Conservation (phyloP, 2,113 vertebrate genomes). For the Sigmodon hispidus region DNA sequence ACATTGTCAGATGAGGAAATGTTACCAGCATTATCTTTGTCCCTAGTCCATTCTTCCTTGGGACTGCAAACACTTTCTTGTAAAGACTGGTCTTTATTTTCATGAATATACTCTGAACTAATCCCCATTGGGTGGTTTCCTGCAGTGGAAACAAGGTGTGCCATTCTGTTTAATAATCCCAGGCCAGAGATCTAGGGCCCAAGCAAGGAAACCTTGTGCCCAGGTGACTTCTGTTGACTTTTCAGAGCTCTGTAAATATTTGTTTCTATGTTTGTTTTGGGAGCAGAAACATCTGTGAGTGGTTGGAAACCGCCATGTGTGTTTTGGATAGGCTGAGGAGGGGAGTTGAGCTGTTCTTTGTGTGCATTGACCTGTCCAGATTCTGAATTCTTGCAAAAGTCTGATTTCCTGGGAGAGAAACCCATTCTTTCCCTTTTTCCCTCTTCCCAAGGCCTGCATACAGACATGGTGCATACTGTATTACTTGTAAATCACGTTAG, state of each 20-base stretch:
- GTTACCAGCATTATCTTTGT: neutral
- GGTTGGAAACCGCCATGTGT: constrained; percentile 69
- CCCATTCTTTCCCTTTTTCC: neutral
- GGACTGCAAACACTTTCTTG: neutral
- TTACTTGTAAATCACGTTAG: neutral
- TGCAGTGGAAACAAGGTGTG: neutral
- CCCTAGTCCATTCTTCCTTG: neutral
- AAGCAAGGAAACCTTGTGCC: constrained; percentile 43
- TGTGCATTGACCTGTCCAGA: constrained; percentile 2
- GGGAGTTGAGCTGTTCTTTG: constrained; percentile 37
- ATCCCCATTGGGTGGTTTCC: neutral
- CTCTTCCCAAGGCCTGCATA: neutral
- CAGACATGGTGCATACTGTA: too few relatives aligned
- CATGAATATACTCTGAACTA: neutral
- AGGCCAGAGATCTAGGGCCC: neutral
- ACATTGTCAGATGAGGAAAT: neutral
- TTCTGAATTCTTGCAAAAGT: constrained; percentile 39
- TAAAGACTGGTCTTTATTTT: neutral
- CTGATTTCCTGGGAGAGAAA: constrained; percentile 46
- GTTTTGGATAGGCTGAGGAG: constrained; percentile 63
- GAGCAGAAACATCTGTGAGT: constrained; percentile 64
- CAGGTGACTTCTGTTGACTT: constrained; percentile 71
- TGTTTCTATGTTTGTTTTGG: constrained; percentile 75
- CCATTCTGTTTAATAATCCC: constrained; percentile 22
- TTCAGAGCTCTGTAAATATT: constrained; percentile 79